Conservation (phyloP, 2,888 invertebrate species). For the Mythimna albipuncta region DNA sequence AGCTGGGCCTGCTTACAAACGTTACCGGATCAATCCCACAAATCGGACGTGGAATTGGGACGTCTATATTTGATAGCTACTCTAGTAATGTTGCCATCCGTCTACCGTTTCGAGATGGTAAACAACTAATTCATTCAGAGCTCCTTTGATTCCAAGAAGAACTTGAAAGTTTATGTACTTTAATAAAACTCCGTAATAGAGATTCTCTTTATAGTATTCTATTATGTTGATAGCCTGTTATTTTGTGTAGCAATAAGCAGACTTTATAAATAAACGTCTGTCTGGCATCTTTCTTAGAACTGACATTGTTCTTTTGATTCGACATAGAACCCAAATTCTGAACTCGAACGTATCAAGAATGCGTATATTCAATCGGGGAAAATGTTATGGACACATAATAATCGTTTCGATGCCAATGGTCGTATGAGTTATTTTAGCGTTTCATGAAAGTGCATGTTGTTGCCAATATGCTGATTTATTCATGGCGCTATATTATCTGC, state of each 20-base stretch:
- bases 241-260: conserved; percentile 42
- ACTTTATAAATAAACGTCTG: conserved; percentile 49
- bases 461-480: conserved; percentile 39
- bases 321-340: conserved; percentile 41
- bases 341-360: conserved; percentile 22
- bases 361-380: conserved; percentile 18
- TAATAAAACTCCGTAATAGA: conserved; percentile 33
- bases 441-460: conserved; percentile 19
- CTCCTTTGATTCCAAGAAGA: conserved; percentile 35
- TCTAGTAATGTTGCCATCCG: conserved; percentile 27
- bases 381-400: conserved; percentile 32
- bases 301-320: conserved; percentile 40
- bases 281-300: conserved; percentile 48
- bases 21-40: conserved; percentile 35
- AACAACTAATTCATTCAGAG: conserved; percentile 46
- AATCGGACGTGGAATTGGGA: conserved; percentile 37
- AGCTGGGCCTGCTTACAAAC: conserved; percentile 12
- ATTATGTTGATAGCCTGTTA: conserved; percentile 32
- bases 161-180: conserved; percentile 21
- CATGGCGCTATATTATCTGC: conserved; percentile 15
- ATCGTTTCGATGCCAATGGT: conserved; percentile 5
- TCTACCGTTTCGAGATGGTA: conserved; percentile 20
- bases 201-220: conserved; percentile 34
- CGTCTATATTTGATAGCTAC: conserved; percentile 40
- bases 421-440: conserved; percentile 22